phyloP scores from a whole-genome alignment of 2,888 invertebrate genomes.

The Oscheius sp. region DNA sequence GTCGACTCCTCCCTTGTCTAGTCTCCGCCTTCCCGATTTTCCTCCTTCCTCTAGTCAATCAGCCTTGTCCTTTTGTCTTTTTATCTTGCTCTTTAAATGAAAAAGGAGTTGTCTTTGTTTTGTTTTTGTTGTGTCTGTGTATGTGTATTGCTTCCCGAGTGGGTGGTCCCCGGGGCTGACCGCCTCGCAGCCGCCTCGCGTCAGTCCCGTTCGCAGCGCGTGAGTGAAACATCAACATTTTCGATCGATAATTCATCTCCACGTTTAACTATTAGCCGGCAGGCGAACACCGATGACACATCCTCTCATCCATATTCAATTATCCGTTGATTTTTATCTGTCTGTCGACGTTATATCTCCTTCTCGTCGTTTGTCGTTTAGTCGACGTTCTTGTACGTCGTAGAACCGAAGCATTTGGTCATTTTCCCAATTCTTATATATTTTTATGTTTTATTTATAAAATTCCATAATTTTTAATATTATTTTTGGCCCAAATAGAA shows the following conservation, averaged over 20 bases:
- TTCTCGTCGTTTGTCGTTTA: neutral
- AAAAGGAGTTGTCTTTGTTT: no score
- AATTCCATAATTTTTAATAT: no score
- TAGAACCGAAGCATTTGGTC: neutral
- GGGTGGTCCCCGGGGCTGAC: neutral
- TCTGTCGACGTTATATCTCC: neutral
- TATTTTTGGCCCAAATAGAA: neutral
- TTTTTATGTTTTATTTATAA: neutral
- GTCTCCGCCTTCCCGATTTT: neutral
- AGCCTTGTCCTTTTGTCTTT: neutral
- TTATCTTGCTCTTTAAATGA: neutral
- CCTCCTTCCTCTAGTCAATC: neutral
- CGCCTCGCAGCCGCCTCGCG: slow-evolving; percentile 29
- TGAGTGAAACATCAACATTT: slow-evolving; percentile 34
- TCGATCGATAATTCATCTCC: slow-evolving; percentile 28
- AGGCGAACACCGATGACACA: neutral
- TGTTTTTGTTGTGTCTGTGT: no score
- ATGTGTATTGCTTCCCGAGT: neutral
- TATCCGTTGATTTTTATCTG: neutral
- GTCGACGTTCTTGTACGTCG: no score
- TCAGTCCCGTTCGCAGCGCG: neutral
- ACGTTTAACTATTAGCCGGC: neutral
- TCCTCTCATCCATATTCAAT: neutral
- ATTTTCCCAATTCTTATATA: neutral
- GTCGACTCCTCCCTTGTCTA: slow-evolving; percentile 1